Conservation (phyloP, 2,888 invertebrate genomes). For the Augiades crinisus region DNA sequence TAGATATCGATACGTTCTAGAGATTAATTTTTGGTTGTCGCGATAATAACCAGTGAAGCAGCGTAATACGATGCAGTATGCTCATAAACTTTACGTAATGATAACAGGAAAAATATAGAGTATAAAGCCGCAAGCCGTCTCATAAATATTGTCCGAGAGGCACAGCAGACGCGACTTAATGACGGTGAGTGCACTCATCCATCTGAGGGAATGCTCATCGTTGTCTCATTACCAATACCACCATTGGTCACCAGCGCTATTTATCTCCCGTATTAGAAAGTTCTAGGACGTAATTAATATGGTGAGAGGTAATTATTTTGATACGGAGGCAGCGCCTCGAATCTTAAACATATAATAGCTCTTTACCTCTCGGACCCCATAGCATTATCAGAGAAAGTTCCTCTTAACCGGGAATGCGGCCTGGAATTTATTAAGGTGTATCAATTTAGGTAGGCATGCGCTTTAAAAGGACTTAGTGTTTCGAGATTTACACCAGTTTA, state of each 20-base stretch:
- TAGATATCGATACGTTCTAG: no score
- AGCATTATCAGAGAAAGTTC: constrained; percentile 72
- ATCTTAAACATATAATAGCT: constrained; percentile 51
- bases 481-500: not conserved
- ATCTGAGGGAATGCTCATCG: constrained; percentile 57
- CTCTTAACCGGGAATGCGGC: constrained; percentile 21
- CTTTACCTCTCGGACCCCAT: constrained; percentile 48
- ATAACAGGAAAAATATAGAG: constrained; percentile 15
- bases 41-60: no score
- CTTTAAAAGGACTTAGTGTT: constrained; percentile 17
- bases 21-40: no score
- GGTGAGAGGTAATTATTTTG: constrained; percentile 71
- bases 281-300: constrained; percentile 74
- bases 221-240: constrained; percentile 50
- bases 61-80: no score
- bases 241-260: constrained; percentile 53
- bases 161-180: constrained; percentile 41
- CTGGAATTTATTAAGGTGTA: constrained; percentile 19
- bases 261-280: constrained; percentile 64
- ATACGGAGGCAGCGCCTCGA: constrained; percentile 47
- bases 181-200: constrained; percentile 51
- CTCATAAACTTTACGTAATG: constrained; percentile 14
- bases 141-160: constrained; percentile 34
- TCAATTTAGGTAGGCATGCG: constrained; percentile 9
- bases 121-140: constrained; percentile 29